Evolutionary conservation across 2,888 invertebrate species (phyloP), one percentile per base, ranked within the genome.

Genomic region (Cotesia congregata): DNA sequence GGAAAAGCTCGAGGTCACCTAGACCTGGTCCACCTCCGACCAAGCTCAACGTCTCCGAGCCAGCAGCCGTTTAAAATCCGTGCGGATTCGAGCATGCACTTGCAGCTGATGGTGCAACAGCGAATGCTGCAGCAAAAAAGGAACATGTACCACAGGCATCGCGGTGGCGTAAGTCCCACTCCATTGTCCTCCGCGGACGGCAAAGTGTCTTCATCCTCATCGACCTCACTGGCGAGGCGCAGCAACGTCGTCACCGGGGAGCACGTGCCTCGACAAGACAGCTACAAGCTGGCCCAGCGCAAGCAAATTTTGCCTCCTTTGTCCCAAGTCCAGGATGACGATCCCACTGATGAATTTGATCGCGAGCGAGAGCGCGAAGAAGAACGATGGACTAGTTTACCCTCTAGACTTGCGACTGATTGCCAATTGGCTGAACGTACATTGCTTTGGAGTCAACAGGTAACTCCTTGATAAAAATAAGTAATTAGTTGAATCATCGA

Each of bases 201-300:
- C 50, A 77, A 79, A 1, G 73, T 77, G 12, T 80, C 77, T 59
- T 77, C 82, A 15, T 79, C 78, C 72, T 76, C 77, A 61, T 80
- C 83, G 77, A 82, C 83, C 38, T 15, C 65, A 12, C 74, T 76
- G 0, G 68, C 68, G 3, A 74, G 81, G 72, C 77, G 81, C 5
- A 50, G 81, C 5, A 50, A 39, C 5, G 59, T 62, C 5, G 59
- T 62, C 20, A 15, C 62, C 15, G 62, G 62, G 65, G 92, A 95
- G 76, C 95, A 95, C 86, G 94, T 96, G 92, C 91, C 96, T 67
- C 91, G 96, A 5, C 96, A 97, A 86, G 95, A 96, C 82, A 96
- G 96, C 83, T 97, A 96, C 89, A 96, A 96, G 90, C 93, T 96
- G 83, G 96, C 96, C 50, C 96, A 96, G 86, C 95, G 96, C 86